Percentiles rank a stretch among this genome's conserved stretches.
Evolutionary conservation across 2,888 invertebrate genomes (phyloP).

Genomic region (Dryobota labecula): DNA sequence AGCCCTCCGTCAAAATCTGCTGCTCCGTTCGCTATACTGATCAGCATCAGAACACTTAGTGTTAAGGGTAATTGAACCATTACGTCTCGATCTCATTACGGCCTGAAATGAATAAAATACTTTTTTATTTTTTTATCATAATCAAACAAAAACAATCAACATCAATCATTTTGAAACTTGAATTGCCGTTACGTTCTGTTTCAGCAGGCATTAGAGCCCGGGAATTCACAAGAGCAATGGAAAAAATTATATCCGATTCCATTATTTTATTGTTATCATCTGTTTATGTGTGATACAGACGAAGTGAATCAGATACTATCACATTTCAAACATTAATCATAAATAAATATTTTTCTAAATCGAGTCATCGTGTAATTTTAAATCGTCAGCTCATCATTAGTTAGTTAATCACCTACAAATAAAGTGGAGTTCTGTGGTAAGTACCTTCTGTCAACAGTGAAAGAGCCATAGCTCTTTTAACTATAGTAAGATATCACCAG

Average conservation of each 20-base stretch:
- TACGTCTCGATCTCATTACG: constrained; percentile 83
- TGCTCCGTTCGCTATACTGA: constrained; percentile 71
- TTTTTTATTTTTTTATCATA: neutral
- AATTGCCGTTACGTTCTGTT: neutral
- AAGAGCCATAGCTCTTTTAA: neutral
- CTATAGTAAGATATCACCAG: neutral
- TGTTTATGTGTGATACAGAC: neutral
- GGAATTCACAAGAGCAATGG: neutral
- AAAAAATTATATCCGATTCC: neutral
- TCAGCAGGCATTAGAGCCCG: neutral
- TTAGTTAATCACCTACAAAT: neutral
- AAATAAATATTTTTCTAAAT: constrained; percentile 13
- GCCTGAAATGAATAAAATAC: constrained; percentile 75
- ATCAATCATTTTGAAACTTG: neutral
- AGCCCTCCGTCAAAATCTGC: constrained; percentile 75
- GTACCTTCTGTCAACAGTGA: neutral
- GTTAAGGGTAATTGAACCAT: constrained; percentile 76
- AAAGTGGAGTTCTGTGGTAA: neutral
- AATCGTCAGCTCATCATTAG: constrained; percentile 2
- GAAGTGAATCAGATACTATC: constrained; percentile 27
- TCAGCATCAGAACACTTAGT: constrained; percentile 72
- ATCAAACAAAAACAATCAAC: too few species aligned
- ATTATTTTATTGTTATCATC: constrained; percentile 4
- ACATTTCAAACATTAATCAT: constrained; percentile 28
- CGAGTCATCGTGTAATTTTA: constrained; percentile 29